phyloP scores from a whole-genome alignment of 2,797 vertebrate species.

The Notolabrus celidotus region DNA sequence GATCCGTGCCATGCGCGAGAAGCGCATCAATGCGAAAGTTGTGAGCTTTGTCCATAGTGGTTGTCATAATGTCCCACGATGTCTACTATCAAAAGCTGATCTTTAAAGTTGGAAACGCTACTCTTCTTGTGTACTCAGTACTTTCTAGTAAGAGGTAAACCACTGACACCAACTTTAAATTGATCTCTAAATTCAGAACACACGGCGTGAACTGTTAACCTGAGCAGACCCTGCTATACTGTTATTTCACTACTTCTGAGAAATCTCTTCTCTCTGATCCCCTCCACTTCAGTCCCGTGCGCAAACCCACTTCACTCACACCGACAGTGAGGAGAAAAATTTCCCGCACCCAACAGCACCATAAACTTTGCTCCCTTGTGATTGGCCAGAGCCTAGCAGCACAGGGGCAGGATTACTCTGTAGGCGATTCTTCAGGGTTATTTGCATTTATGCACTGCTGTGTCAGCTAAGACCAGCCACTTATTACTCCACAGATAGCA shows the following conservation, averaged over 20 bases:
- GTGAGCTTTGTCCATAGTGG: conserved; percentile 88
- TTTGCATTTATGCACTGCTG: conserved; percentile 17
- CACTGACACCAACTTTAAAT: background rate
- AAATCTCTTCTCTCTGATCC: conserved; percentile 18
- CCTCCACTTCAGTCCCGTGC: conserved; percentile 25
- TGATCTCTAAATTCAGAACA: background rate
- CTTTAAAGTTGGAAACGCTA: too few species aligned
- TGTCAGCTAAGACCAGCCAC: background rate
- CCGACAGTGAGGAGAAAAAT: conserved; percentile 39
- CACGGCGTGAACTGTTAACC: background rate
- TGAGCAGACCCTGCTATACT: background rate
- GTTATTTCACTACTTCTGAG: background rate
- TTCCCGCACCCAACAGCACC: conserved; percentile 52
- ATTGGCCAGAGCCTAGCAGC: conserved; percentile 75
- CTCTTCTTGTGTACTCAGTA: background rate
- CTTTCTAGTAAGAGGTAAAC: background rate
- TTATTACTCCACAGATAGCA: background rate
- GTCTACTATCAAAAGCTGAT: background rate
- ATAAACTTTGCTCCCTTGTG: conserved; percentile 66
- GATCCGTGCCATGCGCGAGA: conserved; percentile 84
- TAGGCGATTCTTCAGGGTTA: conserved; percentile 61
- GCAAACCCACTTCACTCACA: conserved; percentile 36
- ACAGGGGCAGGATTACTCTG: conserved; percentile 48
- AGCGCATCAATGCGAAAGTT: conserved; percentile 94
- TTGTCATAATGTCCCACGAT: conserved; percentile 39